Conservation (phyloP, 2,113 vertebrate genomes). For the Mastomys coucha region DNA sequence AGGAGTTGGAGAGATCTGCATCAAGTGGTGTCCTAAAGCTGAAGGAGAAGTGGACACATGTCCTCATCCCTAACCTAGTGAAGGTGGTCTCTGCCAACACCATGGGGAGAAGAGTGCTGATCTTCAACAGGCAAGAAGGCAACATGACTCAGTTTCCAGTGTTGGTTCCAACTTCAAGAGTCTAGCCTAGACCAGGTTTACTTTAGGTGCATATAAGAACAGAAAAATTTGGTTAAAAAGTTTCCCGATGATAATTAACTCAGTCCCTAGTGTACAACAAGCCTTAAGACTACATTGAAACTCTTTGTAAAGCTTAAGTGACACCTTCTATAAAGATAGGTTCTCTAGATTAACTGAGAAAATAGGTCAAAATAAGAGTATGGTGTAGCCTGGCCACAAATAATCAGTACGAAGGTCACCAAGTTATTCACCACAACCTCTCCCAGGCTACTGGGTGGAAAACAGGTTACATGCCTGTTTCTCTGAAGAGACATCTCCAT, state of each 20-base stretch:
- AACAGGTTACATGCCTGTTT: background rate
- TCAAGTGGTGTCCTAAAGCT: background rate
- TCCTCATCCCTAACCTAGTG: background rate
- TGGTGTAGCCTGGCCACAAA: background rate
- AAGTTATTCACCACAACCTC: background rate
- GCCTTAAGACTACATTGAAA: background rate
- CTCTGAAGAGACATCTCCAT: background rate
- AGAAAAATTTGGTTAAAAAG: background rate
- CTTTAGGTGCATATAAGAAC: background rate
- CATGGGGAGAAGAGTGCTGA: background rate
- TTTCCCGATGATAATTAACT: background rate
- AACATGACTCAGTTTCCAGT: background rate
- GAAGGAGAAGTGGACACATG: background rate
- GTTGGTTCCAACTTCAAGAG: background rate
- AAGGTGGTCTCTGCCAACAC: background rate
- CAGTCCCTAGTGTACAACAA: background rate
- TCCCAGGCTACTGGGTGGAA: background rate
- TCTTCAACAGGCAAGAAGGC: background rate
- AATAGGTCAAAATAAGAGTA: background rate
- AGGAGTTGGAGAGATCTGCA: background rate
- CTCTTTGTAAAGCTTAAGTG: background rate
- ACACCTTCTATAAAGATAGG: background rate
- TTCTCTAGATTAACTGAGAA: background rate
- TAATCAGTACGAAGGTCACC: background rate
- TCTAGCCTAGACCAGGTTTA: background rate